Evolutionary conservation across 2,888 invertebrate species (phyloP).

Genomic region (Tipula helvola): DNA sequence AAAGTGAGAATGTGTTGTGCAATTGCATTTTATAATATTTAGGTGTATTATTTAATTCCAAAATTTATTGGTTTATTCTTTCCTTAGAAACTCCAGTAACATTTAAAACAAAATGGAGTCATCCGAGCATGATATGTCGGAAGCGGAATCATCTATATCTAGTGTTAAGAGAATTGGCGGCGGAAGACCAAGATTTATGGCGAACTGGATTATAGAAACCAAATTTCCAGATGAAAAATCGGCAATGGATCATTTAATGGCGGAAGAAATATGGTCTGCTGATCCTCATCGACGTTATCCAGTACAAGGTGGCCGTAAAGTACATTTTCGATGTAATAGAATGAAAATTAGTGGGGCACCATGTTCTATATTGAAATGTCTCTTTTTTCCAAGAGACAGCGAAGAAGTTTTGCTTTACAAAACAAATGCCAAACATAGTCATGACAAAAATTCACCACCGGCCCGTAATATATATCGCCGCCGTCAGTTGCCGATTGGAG

Average conservation of each 20-base stretch:
- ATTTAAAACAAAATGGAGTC: too few species aligned
- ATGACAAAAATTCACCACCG: not conserved
- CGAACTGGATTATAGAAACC: not conserved
- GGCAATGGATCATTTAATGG: not conserved
- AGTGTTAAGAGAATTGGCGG: not conserved
- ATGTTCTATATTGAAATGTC: not conserved
- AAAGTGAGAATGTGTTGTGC: too few species aligned
- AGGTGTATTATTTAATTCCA: too few species aligned
- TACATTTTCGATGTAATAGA: not conserved
- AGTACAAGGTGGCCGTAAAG: not conserved
- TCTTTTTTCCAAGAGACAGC: not conserved
- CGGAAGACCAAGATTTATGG: not conserved
- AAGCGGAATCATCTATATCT: too few species aligned
- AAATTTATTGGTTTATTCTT: too few species aligned
- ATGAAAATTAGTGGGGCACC: not conserved
- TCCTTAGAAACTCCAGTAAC: too few species aligned
- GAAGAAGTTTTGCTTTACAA: not conserved
- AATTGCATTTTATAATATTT: too few species aligned
- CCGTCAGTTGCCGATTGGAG: not conserved
- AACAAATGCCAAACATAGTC: not conserved
- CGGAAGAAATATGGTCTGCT: not conserved
- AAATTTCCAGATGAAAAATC: not conserved
- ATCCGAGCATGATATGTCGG: too few species aligned
- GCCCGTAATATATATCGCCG: not conserved
- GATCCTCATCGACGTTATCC: not conserved